Percentiles rank a stretch among this genome's conserved stretches.
Conservation (phyloP, 2,797 vertebrate genomes). For the Pseudochirops cupreus region DNA sequence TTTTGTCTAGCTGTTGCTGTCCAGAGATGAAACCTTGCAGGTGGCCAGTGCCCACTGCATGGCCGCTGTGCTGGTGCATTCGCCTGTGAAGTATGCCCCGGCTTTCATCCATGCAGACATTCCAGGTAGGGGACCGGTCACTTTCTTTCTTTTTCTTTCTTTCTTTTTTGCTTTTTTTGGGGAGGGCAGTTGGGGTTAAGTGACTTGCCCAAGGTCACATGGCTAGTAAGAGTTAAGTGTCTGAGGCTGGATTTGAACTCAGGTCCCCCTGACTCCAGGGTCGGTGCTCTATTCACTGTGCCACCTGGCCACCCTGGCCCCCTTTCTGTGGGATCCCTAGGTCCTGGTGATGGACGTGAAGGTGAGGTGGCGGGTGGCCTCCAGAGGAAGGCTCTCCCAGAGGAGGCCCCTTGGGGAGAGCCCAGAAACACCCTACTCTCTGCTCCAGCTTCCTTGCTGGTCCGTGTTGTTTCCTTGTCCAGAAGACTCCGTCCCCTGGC, state of each 20-base stretch:
- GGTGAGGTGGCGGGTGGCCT: background rate
- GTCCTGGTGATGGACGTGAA: background rate
- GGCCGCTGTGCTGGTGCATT: conserved; percentile 90
- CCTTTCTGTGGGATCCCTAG: background rate
- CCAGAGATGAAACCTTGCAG: conserved; percentile 92
- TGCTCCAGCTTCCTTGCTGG: background rate
- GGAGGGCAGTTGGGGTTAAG: no score
- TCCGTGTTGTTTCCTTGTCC: background rate
- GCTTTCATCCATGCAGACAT: conserved; percentile 94
- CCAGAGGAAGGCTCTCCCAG: background rate
- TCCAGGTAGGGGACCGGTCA: conserved; percentile 86
- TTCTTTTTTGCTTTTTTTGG: no score
- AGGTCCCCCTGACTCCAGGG: no score
- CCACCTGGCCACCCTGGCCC: no score
- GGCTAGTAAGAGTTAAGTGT: no score
- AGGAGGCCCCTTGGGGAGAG: background rate
- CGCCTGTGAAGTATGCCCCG: conserved; percentile 88
- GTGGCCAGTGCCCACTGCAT: conserved; percentile 92
- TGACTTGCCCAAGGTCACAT: no score
- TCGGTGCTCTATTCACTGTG: no score
- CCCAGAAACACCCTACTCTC: background rate
- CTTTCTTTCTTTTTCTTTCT: background rate
- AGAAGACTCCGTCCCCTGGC: background rate
- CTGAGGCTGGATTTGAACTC: no score
- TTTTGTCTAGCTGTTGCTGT: conserved; percentile 91